Percentiles rank a stretch among this genome's conserved stretches.
These are phyloP conservation scores for Drosophila emarginata DNA, from an alignment of 2,888 invertebrate species.

Conservation along the genomic window DNA sequence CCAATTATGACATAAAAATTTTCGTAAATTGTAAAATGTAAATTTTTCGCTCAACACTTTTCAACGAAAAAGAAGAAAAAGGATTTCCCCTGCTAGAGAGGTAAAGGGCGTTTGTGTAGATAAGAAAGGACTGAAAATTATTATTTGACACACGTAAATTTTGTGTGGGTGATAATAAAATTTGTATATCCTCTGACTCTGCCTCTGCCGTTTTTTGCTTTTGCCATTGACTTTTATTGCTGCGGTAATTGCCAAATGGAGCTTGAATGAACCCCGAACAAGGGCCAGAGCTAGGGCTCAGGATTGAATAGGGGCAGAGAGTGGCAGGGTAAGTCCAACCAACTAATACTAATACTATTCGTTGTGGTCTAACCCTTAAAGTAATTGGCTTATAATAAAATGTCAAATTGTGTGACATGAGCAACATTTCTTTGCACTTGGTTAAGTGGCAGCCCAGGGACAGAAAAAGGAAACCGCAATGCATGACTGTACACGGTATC, in stretches of 20 bases:
- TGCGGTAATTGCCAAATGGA: constrained; percentile 76
- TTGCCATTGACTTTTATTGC: constrained; percentile 71
- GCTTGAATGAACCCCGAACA: constrained; percentile 52
- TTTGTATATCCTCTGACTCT: constrained; percentile 25
- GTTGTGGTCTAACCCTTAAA: constrained; percentile 37
- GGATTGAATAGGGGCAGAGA: not conserved
- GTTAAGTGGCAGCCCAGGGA: constrained; percentile 29
- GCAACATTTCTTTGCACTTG: constrained; percentile 30
- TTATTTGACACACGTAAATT: constrained; percentile 76
- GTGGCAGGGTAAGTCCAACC: constrained; percentile 26
- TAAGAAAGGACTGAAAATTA: constrained; percentile 56
- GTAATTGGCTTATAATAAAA: constrained; percentile 70
- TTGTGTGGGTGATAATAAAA: constrained; percentile 54
- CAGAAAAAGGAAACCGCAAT: constrained; percentile 26
- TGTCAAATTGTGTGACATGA: constrained; percentile 51
- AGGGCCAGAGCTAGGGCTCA: too few relatives aligned
- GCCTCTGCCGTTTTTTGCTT: constrained; percentile 26
- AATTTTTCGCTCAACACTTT: constrained; percentile 54
- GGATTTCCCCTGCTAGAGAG: constrained; percentile 20
- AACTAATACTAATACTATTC: constrained; percentile 18
- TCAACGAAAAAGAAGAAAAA: constrained; percentile 18
- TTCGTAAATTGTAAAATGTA: constrained; percentile 74
- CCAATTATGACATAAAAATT: constrained; percentile 76
- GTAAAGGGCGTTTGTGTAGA: constrained; percentile 23
- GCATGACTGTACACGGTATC: constrained; percentile 51